These are phyloP conservation scores for Hypsopygia costalis DNA, from an alignment of 2,888 invertebrate species.

Conservation along the genomic window DNA sequence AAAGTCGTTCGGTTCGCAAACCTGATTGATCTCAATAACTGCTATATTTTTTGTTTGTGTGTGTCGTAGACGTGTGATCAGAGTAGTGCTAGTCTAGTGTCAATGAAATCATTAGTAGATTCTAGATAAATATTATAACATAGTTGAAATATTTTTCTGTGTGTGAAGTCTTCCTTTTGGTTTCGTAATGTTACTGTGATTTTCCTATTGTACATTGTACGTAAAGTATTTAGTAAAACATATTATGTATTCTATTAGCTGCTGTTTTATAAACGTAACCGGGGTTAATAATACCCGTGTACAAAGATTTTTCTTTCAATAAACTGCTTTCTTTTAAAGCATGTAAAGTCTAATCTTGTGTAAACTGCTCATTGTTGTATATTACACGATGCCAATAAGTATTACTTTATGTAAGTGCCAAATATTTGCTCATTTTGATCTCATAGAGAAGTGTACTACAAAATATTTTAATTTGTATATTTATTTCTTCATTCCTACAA, in stretches of 20 bases:
- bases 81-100: slow-evolving; percentile 2
- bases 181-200: not conserved
- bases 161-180: not conserved
- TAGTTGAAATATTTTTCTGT: not conserved
- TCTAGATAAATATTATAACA: not conserved
- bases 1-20: no score
- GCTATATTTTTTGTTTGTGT: slow-evolving; percentile 25
- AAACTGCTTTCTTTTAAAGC: no score
- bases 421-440: slow-evolving; percentile 33
- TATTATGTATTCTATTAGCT: no score
- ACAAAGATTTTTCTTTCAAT: no score
- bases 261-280: no score
- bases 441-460: slow-evolving; percentile 21
- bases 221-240: no score
- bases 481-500: slow-evolving; percentile 10
- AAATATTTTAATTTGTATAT: slow-evolving; percentile 9
- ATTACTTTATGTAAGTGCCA: slow-evolving; percentile 27
- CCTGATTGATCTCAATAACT: not conserved
- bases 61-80: slow-evolving; percentile 14
- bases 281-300: no score
- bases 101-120: not conserved
- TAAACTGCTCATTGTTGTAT: slow-evolving; percentile 2
- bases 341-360: no score
- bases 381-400: slow-evolving; percentile 9
- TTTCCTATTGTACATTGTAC: not conserved